Evolutionary conservation across 2,113 vertebrate genomes (phyloP).

Genomic region (Microtus oregoni): DNA sequence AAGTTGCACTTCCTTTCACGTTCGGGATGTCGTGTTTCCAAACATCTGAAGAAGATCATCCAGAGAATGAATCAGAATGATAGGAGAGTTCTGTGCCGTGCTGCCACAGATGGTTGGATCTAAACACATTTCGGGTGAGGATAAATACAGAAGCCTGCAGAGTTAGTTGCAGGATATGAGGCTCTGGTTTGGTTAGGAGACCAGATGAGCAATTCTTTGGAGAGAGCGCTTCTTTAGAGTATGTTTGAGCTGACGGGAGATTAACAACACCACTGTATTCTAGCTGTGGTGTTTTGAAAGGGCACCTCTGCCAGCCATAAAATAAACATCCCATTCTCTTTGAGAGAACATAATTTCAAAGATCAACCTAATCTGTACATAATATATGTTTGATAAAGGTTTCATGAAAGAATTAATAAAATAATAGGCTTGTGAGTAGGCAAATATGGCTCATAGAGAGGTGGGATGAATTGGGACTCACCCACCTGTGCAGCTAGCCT

Average conservation of each 20-base stretch:
- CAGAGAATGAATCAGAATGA: conserved; percentile 58
- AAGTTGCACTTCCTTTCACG: conserved; percentile 26
- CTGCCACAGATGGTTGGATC: conserved; percentile 57
- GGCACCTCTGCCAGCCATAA: not conserved
- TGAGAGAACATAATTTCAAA: not conserved
- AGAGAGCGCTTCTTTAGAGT: not conserved
- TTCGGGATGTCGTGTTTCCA: conserved; percentile 62
- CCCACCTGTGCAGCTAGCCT: not conserved
- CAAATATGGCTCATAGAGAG: rapidly evolving
- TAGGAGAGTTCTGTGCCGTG: conserved; percentile 4
- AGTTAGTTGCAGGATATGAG: not conserved
- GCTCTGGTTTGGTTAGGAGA: not conserved
- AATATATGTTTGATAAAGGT: not conserved
- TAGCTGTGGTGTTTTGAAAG: not conserved
- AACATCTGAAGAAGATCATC: conserved; percentile 49
- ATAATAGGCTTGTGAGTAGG: not conserved
- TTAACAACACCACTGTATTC: not conserved
- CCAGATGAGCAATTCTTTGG: not conserved
- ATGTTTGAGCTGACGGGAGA: not conserved
- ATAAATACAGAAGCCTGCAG: conserved; percentile 50
- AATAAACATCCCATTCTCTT: not conserved
- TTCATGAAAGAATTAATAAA: not conserved
- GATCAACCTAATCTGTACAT: not conserved
- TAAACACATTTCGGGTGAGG: not conserved
- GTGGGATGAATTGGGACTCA: not conserved